Base-by-base conservation (phyloP, 2,113 vertebrate genomes). In the Oreocharis arfaki region DNA sequence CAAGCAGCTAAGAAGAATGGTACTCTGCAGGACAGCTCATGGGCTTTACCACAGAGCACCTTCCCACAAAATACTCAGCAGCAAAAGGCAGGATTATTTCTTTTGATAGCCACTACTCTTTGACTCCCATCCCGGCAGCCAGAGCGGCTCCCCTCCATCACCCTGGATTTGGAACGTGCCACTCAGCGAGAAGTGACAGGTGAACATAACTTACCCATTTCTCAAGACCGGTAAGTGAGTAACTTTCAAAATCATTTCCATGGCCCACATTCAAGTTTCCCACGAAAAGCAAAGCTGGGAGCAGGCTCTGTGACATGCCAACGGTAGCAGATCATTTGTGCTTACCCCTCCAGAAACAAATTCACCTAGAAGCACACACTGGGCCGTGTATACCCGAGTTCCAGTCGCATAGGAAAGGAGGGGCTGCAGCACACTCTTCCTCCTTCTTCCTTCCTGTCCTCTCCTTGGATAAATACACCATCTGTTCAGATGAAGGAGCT, bases 171-270 rank as follows among this genome's bases (percentile, higher is more conserved):
- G 12, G n/a, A 83, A 67, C 19, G 10, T 4, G 24, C 13, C 57
- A 12, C 42, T 70, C 23, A 35, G 3, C 70, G 16, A 56, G 52
- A 79, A 79, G 32, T 30, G 26, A 63, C 4, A 61, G 24, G 10
- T 39, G 39, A 87, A 68, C 24, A 83, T 22, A 71, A 52, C 37
- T 41, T 65, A 30, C 2, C 37, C 63, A 11, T 76, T 80, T 87
- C 63, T 80, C 42, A 61, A 63, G 28, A 30, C 0, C 39, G 7
- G 10, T 1, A 47, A 3, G 19, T 22, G 19, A 75, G 37, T 1
- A 6, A 63, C 52, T 71, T 79, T 33, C 26, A 63, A 71, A 89
- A 35, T 44, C 1, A 60, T 39, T 84, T 61, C 55, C 26, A 41
- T 0, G 1, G 14, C 27, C 11, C 44, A 59, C 13, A 35, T 24